A percentile compares a stretch with the other conserved stretches of the same genome.
These are phyloP conservation scores for Folsomia candida DNA, from an alignment of 2,888 invertebrate genomes.

Conservation along the genomic window DNA sequence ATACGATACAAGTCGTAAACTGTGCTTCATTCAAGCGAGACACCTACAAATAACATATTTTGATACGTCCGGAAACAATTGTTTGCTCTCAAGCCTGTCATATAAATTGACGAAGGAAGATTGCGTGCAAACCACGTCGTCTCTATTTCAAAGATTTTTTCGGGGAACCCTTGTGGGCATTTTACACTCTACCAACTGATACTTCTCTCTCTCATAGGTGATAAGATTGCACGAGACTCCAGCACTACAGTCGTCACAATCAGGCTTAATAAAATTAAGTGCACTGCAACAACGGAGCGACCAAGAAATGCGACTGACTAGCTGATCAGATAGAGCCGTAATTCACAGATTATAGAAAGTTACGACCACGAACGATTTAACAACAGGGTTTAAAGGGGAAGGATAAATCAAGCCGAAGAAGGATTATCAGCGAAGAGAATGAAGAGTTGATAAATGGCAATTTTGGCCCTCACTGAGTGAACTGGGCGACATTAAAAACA, in stretches of 20 bases:
- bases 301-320: neutral
- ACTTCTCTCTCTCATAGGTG: too few relatives aligned
- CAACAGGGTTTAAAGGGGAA: neutral
- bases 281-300: too few relatives aligned
- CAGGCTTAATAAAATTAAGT: neutral
- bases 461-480: neutral
- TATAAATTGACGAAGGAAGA: neutral
- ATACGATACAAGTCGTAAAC: neutral
- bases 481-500: neutral
- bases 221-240: neutral
- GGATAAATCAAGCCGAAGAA: neutral
- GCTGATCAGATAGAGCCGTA: too few relatives aligned
- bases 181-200: too few relatives aligned
- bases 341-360: neutral
- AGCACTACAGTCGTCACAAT: too few relatives aligned
- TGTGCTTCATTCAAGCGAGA: neutral
- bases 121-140: neutral
- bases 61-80: neutral
- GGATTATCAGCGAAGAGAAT: neutral
- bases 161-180: too few relatives aligned
- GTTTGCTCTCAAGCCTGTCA: conserved; percentile 6
- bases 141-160: neutral
- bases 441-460: neutral
- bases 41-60: too few relatives aligned
- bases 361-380: neutral